Evolutionary conservation across 2,888 invertebrate genomes (phyloP), one percentile per base, ranked within the genome.

Genomic region (Himalopsyche tibetana): DNA sequence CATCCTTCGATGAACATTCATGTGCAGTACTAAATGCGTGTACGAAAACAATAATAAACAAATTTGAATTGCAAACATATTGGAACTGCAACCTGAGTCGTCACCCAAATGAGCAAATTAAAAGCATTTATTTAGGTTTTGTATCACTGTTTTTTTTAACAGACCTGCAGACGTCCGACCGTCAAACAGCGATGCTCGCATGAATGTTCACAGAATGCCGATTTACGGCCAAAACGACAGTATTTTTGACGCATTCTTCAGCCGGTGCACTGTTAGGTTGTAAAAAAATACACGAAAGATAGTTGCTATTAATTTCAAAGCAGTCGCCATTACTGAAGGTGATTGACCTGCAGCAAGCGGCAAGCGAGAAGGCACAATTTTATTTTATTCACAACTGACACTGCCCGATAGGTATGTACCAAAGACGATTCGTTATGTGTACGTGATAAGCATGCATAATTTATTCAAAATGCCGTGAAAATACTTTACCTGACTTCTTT

Each of bases 391-490:
- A 63, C 63, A 63, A 63, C 63, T 63, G 28, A 63, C 51, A 51
- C n/a, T 19, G 28, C 63, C 63, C n/a, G 63, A 63, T 63, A 63
- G 63, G n/a, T 63, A 28, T 28, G 63, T 28, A 63, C 63, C n/a
- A 63, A 28, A 63, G 19, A 63, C n/a, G 63, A 63, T 17, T 56
- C 56, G 56, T 19, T 56, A 56, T 56, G 56, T 56, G 2, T 56
- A 56, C 63, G 63, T 63, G 63, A 63, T 63, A 19, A 63, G 63
- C 63, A 19, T 63, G 63, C 28, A 9, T 19, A 63, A 63, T 63
- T 63, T 63, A 63, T 63, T 63, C 63, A 63, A 63, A 63, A 63
- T 19, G 63, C 63, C 63, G 19, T 63, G 63, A 63, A 63, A 63
- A 63, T 19, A 28, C 63, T n/a, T 19, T 63, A 28, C 63, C 63